Evolutionary conservation across 2,797 vertebrate species (phyloP).

Genomic region (Leptatherina wallacei): DNA sequence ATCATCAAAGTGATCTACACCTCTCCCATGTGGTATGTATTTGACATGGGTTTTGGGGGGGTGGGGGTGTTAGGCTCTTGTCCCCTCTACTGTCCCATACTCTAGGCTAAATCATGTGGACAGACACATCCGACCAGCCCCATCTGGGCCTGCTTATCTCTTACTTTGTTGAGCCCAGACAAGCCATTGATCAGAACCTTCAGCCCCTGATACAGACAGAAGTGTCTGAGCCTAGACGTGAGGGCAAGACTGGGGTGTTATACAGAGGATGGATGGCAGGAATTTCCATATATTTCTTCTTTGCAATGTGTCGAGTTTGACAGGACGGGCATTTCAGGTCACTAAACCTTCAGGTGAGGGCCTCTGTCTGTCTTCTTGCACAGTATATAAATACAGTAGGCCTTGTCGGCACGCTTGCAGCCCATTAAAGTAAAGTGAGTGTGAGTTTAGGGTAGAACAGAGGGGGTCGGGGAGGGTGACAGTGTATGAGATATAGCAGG

Average conservation of each 20-base stretch:
- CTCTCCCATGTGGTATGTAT: slow-evolving; percentile 76
- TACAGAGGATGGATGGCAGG: slow-evolving; percentile 4
- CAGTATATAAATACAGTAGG: slow-evolving; percentile 41
- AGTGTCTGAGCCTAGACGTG: slow-evolving; percentile 32
- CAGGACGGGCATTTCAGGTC: slow-evolving; percentile 41
- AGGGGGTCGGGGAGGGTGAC: slow-evolving; percentile 9
- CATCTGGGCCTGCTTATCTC: slow-evolving; percentile 77
- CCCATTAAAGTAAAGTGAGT: slow-evolving; percentile 34
- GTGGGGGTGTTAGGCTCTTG: slow-evolving; percentile 8
- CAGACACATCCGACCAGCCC: slow-evolving; percentile 58
- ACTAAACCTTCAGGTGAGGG: slow-evolving; percentile 16
- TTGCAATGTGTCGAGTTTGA: slow-evolving; percentile 45
- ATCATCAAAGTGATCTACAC: slow-evolving; percentile 52
- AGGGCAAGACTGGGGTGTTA: slow-evolving; percentile 26
- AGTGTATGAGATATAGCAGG: slow-evolving; percentile 32
- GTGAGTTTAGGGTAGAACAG: slow-evolving; percentile 22
- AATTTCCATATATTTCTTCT: slow-evolving; percentile 22
- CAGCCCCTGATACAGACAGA: slow-evolving; percentile 32
- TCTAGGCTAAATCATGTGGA: slow-evolving; percentile 69
- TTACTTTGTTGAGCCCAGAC: slow-evolving; percentile 49
- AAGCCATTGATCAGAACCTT: slow-evolving; percentile 56
- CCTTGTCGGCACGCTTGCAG: slow-evolving; percentile 35
- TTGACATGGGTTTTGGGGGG: slow-evolving; percentile 53
- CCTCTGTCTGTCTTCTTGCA: slow-evolving; percentile 28
- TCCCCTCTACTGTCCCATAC: slow-evolving; percentile 54